These are phyloP conservation scores for Athalia circularis DNA, from an alignment of 2,888 invertebrate species.

Conservation along the genomic window DNA sequence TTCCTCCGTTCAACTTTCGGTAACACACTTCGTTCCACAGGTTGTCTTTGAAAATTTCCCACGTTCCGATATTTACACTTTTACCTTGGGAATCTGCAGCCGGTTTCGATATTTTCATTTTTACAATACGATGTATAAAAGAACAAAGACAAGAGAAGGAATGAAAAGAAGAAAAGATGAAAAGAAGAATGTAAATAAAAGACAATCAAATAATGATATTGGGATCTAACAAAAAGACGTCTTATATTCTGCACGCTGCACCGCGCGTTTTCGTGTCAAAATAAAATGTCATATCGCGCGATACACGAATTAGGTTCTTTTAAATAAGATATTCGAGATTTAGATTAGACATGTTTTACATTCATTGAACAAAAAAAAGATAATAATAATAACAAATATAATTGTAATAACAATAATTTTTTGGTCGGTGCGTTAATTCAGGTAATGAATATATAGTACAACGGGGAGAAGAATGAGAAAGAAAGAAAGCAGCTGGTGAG, in stretches of 20 bases:
- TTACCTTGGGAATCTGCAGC: neutral
- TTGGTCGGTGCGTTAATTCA: no score
- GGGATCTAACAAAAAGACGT: no score
- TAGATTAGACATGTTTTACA: neutral
- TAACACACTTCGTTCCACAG: slow-evolving; percentile 31
- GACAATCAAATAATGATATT: no score
- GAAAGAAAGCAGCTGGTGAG: neutral
- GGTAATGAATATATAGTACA: neutral
- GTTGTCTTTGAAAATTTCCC: slow-evolving; percentile 38
- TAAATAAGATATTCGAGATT: neutral
- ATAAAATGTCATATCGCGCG: no score
- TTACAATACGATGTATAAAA: neutral
- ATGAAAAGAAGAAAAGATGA: neutral
- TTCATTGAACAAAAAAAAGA: no score
- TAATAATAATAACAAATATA: no score
- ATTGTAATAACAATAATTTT: no score
- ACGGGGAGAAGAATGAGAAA: neutral
- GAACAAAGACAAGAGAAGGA: neutral
- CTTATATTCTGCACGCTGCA: no score
- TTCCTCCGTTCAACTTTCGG: no score
- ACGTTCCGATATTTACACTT: slow-evolving; percentile 29
- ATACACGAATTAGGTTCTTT: no score
- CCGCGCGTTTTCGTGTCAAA: no score
- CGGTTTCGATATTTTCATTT: slow-evolving; percentile 19
- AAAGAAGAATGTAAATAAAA: neutral